Base-by-base conservation (phyloP, 1,140 invertebrate genomes). In the Nasonia giraulti region DNA sequence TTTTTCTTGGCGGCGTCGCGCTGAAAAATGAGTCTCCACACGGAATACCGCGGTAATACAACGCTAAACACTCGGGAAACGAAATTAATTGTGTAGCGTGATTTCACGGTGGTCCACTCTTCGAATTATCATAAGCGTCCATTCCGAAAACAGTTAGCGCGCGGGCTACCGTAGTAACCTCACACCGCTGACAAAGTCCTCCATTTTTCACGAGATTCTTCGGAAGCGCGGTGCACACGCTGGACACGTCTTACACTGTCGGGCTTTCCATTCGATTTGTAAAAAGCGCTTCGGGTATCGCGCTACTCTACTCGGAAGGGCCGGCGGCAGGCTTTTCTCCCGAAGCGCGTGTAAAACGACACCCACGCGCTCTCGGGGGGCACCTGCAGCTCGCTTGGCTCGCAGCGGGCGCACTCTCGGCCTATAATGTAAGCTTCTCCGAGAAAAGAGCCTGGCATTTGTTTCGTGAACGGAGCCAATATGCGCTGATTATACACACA, bases 311-410 rank as follows among this genome's bases (percentile, higher is more conserved):
- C 82, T 62, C 27, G 74, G 75, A 83, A 83, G 17, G 17, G 55
- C 17, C 55, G 14, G 55, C 20, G 11, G 8, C 55, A 11, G 50
- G 69, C 62, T 69, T 50, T 73, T 81, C 68, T 20, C 12, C 10
- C 14, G 44, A 82, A 27, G 23, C 33, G 2, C 31, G 33, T 75
- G 78, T 81, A 85, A 85, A 37, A 31, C 62, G 82, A 86, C 76
- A 80, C 82, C 82, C 84, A 82, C 80, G 66, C 74, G 40, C 50
- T 2, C 33, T 69, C 0, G 44, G 20, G 20, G 55, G 75, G 69
- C 81, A 82, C 81, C 80, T 79, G 81, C 85, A 66, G 68, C 44
- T 37, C 17, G 71, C 2, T 12, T 14, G 11, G 71, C 2, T 12
- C 27, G 11, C 20, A 11, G 40, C 66, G 31, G 44, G 23, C 40